Base-by-base conservation (phyloP, 2,888 invertebrate species). In the Chloroclystis v-ata region DNA sequence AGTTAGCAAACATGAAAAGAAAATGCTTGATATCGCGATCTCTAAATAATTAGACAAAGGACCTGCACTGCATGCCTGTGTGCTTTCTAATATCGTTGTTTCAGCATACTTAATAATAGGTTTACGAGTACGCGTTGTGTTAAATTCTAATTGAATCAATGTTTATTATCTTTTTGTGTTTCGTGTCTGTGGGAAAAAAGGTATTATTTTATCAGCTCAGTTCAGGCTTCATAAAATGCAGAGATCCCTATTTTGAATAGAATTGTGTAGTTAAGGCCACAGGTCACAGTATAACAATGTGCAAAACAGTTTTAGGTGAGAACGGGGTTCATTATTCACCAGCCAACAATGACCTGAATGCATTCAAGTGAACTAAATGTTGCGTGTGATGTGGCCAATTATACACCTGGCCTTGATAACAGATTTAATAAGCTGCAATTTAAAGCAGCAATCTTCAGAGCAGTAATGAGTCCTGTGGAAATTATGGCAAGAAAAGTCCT, bases 311-410 rank as follows among this genome's bases (percentile, higher is more conserved):
- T 42, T 35, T 41, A 46, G 43, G 47, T 52, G 49, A 46, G 54
- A 51, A 41, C 32, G 5, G 35, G 32, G 54, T 55, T 49, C 58
- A 67, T 64, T 61, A 67, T 65, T 61, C 55, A 49, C 32, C 26
- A 41, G 26, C 40, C 49, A 67, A 72, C 63, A 68, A 68, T 69
- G 69, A 65, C 65, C 67, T 50, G 60, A 65, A 66, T 67, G 63
- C 61, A 61, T 65, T 68, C 55, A 50, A 58, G 59, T 55, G 35
- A 35, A 57, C 48, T 39, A 50, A 55, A 57, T 52, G 52, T 62
- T 64, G 69, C 65, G 59, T 68, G 65, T 61, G 55, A 56, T 68
- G 64, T 60, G 37, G 39, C 43, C 52, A 51, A 54, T 57, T 49
- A 41, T 48, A 37, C 32, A 9, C 47, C 43, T 47, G 58, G 33